Evolutionary conservation across 2,888 invertebrate species (phyloP).

Genomic region (Rapana venosa): DNA sequence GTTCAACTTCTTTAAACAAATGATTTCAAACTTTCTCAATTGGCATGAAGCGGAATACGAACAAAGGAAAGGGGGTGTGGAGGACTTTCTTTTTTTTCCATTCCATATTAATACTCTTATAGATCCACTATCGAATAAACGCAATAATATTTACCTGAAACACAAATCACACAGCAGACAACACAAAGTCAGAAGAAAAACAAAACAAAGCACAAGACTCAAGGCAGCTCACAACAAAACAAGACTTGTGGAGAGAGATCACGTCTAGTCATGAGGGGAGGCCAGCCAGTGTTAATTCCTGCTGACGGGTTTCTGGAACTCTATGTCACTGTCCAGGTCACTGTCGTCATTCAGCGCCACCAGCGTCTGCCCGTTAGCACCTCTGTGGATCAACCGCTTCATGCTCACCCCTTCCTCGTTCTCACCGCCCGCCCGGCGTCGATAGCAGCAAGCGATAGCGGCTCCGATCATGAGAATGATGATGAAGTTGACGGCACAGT

Average conservation of each 20-base stretch:
- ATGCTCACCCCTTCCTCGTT: conserved; percentile 58
- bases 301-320: conserved; percentile 60
- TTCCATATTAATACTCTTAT: no score
- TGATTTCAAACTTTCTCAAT: no score
- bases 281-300: background rate
- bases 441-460: conserved; percentile 61
- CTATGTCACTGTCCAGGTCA: conserved; percentile 66
- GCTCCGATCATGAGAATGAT: conserved; percentile 67
- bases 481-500: conserved; percentile 67
- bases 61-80: no score
- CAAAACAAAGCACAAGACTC: background rate
- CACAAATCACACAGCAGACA: no score
- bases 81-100: no score
- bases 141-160: no score
- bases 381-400: conserved; percentile 64
- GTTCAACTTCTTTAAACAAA: no score
- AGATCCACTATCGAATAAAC: no score
- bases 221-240: background rate
- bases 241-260: background rate
- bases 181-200: background rate
- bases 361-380: conserved; percentile 65
- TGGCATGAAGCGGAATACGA: no score
- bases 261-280: background rate
- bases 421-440: conserved; percentile 53
- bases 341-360: conserved; percentile 65